A percentile compares a stretch with the other conserved stretches of the same genome.
phyloP scores from a whole-genome alignment of 1,140 invertebrate genomes.

The Propsilocerus akamusi region DNA sequence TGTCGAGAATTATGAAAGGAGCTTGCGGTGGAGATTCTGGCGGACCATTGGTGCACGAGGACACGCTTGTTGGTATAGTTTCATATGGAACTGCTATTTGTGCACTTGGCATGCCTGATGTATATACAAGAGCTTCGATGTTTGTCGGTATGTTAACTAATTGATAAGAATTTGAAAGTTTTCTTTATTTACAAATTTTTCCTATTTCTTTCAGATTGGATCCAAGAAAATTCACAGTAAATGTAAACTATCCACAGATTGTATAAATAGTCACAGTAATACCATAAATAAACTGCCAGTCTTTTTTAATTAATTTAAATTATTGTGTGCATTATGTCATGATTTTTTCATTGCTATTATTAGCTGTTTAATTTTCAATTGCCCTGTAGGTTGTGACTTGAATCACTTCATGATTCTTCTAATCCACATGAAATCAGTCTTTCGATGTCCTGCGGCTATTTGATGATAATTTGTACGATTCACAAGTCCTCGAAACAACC shows the following conservation, averaged over 20 bases:
- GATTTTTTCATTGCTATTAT: too few relatives aligned
- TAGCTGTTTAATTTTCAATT: too few relatives aligned
- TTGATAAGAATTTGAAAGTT: not conserved
- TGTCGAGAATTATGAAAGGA: not conserved
- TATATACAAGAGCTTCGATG: not conserved
- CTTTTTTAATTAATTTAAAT: too few relatives aligned
- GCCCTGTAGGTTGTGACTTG: too few relatives aligned
- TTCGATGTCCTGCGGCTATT: not conserved
- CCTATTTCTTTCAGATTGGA: not conserved
- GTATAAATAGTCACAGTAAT: too few relatives aligned
- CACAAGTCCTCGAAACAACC: not conserved
- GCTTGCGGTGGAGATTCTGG: not conserved
- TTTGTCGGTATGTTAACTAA: not conserved
- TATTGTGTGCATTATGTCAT: too few relatives aligned
- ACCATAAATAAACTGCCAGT: too few relatives aligned
- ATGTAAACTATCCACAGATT: too few relatives aligned
- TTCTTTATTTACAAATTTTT: not conserved
- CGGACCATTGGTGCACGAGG: not conserved
- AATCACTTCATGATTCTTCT: too few relatives aligned
- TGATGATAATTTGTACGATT: not conserved
- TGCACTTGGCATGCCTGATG: not conserved
- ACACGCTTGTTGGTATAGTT: not conserved
- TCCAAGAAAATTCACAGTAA: not conserved
- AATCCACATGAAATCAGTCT: constrained; percentile 1
- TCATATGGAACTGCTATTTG: not conserved